Evolutionary conservation across 1,140 invertebrate genomes (phyloP).

Genomic region (Cydia fagiglandana): DNA sequence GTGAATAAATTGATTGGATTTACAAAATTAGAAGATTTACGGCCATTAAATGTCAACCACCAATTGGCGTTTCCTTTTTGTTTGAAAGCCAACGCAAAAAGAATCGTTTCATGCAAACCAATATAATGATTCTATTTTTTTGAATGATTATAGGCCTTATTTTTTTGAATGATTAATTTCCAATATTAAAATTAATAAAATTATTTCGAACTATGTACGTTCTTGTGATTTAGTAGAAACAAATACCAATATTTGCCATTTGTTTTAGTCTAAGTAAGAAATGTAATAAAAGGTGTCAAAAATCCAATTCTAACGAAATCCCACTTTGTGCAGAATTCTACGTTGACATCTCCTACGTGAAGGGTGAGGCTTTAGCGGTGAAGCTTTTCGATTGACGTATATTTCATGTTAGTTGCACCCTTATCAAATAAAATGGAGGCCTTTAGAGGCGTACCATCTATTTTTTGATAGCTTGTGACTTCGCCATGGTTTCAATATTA

Average conservation of each 20-base stretch:
- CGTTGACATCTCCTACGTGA: background rate
- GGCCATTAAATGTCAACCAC: background rate
- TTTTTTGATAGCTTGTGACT: no score
- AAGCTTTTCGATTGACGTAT: conserved; percentile 3
- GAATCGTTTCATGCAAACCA: background rate
- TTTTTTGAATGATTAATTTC: no score
- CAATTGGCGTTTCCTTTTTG: background rate
- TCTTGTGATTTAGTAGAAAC: background rate
- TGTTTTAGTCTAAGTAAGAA: background rate
- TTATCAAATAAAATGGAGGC: background rate
- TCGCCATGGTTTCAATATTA: no score
- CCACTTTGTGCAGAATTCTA: background rate
- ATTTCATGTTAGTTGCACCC: background rate
- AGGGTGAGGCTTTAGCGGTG: background rate
- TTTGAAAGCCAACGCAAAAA: conserved; percentile 1
- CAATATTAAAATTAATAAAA: no score
- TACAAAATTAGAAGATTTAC: conserved; percentile 7
- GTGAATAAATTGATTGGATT: conserved; percentile 19
- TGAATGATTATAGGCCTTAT: no score
- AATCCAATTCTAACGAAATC: background rate
- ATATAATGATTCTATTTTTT: background rate
- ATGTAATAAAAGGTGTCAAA: background rate
- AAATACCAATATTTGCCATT: background rate
- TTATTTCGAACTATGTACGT: background rate
- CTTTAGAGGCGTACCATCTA: background rate